phyloP scores from a whole-genome alignment of 2,888 invertebrate genomes.

The Thecocarcelia acutangulata region DNA sequence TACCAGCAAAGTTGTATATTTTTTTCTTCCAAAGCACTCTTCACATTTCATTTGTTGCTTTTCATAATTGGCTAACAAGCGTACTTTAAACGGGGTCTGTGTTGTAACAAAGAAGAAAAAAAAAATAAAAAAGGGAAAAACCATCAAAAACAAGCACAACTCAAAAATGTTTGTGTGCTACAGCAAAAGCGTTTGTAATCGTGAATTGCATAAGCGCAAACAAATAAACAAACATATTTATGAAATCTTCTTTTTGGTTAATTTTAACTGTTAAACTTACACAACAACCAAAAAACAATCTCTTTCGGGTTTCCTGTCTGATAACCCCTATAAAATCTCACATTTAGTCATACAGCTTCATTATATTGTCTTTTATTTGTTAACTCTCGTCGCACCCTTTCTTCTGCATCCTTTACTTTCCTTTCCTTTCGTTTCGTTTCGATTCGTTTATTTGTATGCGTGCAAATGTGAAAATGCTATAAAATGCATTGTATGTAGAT shows the following conservation, averaged over 20 bases:
- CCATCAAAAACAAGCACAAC: too few relatives aligned
- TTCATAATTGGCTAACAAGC: constrained; percentile 54
- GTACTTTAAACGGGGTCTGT: constrained; percentile 28
- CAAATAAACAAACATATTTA: constrained; percentile 7
- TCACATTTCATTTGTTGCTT: constrained; percentile 40
- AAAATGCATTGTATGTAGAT: constrained; percentile 55
- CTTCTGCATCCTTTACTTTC: too few relatives aligned
- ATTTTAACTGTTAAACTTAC: too few relatives aligned
- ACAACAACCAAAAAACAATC: background rate
- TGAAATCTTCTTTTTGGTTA: constrained; percentile 22
- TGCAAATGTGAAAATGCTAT: constrained; percentile 33
- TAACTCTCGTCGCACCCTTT: constrained; percentile 6
- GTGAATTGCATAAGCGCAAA: constrained; percentile 5
- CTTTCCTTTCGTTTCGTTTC: background rate
- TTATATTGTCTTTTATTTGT: constrained; percentile 40
- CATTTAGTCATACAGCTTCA: constrained; percentile 9
- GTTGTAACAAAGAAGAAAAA: background rate
- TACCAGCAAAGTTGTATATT: background rate
- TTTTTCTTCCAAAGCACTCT: background rate
- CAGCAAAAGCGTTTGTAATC: constrained; percentile 1
- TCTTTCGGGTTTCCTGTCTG: constrained; percentile 15
- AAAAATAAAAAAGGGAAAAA: background rate
- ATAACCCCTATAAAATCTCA: constrained; percentile 3
- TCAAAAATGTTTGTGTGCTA: background rate
- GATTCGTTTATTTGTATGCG: background rate